Evolutionary conservation across 2,797 vertebrate species (phyloP).

Genomic region (Eutrigla gurnardus): DNA sequence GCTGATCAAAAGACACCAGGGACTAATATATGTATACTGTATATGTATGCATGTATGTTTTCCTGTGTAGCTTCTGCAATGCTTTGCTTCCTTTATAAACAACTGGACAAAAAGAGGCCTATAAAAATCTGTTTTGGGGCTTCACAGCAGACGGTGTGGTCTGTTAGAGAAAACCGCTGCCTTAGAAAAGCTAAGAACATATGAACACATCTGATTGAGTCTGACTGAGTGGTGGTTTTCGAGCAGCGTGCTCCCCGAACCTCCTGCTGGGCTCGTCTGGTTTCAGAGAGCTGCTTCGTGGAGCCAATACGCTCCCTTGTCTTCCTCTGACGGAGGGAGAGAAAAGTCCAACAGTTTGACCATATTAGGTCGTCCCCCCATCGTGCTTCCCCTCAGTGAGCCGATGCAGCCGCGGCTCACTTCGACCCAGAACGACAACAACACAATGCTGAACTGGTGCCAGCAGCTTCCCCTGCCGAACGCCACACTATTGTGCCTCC

Average conservation of each 20-base stretch:
- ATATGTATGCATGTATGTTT: background rate
- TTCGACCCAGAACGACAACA: slow-evolving; percentile 25
- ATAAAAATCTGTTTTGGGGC: background rate
- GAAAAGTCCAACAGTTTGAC: slow-evolving; percentile 40
- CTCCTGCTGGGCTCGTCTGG: background rate
- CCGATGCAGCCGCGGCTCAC: slow-evolving; percentile 64
- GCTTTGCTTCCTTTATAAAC: background rate
- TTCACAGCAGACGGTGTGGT: slow-evolving; percentile 20
- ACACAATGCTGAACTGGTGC: slow-evolving; percentile 20
- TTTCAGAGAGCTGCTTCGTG: slow-evolving; percentile 7
- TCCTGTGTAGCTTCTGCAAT: background rate
- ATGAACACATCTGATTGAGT: slow-evolving; percentile 44
- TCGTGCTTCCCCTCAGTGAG: slow-evolving; percentile 52
- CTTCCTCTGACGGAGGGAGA: background rate
- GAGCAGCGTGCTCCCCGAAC: slow-evolving; percentile 17
- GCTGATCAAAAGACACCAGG: background rate
- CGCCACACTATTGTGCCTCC: background rate
- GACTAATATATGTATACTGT: background rate
- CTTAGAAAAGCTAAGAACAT: slow-evolving; percentile 1
- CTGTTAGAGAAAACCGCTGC: slow-evolving; percentile 9
- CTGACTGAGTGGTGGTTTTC: slow-evolving; percentile 20
- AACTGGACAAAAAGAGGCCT: background rate
- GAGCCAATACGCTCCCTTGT: background rate
- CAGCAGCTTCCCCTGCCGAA: slow-evolving; percentile 44
- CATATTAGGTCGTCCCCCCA: slow-evolving; percentile 63